Conservation (phyloP, 2,797 vertebrate genomes). For the Pogonophryne albipinna region DNA sequence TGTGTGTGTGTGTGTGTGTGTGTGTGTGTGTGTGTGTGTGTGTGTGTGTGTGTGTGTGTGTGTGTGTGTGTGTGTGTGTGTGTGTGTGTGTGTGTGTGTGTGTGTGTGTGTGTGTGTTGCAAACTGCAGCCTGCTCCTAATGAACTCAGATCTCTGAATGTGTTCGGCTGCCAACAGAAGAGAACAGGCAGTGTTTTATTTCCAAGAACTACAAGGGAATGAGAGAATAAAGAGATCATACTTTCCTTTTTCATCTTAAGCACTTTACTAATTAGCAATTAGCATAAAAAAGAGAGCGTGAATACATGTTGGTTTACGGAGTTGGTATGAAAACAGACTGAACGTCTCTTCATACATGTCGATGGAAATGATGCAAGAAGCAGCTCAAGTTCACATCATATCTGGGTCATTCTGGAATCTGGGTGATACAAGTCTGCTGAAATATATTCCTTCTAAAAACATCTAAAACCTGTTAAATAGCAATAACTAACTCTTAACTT, state of each 20-base stretch:
- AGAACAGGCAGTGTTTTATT: conserved; percentile 21
- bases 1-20: background rate
- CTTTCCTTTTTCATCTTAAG: conserved; percentile 64
- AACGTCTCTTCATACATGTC: conserved; percentile 41
- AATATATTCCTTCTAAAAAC: too few species aligned
- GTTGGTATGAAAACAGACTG: conserved; percentile 35
- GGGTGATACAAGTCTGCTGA: too few species aligned
- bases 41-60: too few species aligned
- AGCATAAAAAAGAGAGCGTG: conserved; percentile 31
- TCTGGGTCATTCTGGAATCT: too few species aligned
- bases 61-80: too few species aligned
- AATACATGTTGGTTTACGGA: conserved; percentile 58
- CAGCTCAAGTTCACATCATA: conserved; percentile 5
- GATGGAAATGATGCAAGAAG: conserved; percentile 63
- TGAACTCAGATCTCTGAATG: background rate
- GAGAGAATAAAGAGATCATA: conserved; percentile 63
- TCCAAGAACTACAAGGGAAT: too few species aligned
- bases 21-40: too few species aligned
- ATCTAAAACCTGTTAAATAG: too few species aligned
- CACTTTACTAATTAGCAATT: conserved; percentile 68
- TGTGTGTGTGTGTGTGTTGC: too few species aligned
- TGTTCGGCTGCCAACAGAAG: background rate
- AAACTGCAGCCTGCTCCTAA: too few species aligned
- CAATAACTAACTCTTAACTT: too few species aligned
- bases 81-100: too few species aligned